phyloP scores from a whole-genome alignment of 2,888 invertebrate genomes.

The Lasioglossum zephyrum region DNA sequence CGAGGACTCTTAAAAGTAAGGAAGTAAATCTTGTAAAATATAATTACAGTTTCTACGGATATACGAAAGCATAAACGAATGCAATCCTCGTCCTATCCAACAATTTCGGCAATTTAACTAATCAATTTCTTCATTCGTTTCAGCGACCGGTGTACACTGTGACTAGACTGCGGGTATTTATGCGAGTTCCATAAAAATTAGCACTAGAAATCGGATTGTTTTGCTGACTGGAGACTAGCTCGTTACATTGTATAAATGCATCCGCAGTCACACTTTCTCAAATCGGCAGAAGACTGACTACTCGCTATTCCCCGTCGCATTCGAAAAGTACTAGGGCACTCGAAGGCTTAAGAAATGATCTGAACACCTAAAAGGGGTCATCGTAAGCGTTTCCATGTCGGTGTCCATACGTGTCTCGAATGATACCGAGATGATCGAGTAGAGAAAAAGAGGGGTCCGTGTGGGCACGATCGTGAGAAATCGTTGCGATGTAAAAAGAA shows the following conservation, averaged over 20 bases:
- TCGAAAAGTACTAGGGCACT: not conserved
- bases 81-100: not conserved
- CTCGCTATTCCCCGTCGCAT: not conserved
- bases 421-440: not conserved
- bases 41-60: not conserved
- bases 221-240: not conserved
- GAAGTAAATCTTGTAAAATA: not conserved
- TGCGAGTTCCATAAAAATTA: not conserved
- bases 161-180: not conserved
- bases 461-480: constrained; percentile 18
- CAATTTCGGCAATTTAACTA: not conserved
- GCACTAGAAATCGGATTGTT: not conserved
- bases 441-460: not conserved
- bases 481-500: constrained; percentile 32
- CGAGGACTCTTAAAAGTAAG: not conserved
- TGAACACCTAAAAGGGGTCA: not conserved
- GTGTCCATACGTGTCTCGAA: constrained; percentile 9
- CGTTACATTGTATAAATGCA: not conserved
- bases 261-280: not conserved
- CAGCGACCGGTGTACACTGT: not conserved
- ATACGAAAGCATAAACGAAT: not conserved
- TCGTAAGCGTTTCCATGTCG: constrained; percentile 25
- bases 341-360: constrained; percentile 6
- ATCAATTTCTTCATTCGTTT: not conserved
- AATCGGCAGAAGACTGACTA: constrained; percentile 1